phyloP scores from a whole-genome alignment of 2,888 invertebrate species.

The Drepanosiphum platanoidis region DNA sequence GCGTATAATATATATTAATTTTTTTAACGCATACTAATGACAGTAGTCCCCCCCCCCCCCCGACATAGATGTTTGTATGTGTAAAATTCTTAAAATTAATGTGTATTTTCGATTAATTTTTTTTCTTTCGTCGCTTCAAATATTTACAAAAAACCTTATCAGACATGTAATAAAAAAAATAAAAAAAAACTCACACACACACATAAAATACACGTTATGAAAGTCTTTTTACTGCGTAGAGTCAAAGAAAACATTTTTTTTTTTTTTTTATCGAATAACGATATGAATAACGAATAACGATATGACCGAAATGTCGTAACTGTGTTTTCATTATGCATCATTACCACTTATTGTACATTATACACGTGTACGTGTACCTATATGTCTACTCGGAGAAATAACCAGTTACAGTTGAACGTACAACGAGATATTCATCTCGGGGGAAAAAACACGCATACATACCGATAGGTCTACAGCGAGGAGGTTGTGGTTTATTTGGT shows the following conservation, averaged over 20 bases:
- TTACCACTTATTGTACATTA: background rate
- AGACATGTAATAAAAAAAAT: background rate
- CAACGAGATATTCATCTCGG: background rate
- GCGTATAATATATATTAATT: background rate
- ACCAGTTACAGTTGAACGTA: background rate
- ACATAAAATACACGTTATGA: no score
- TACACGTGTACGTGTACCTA: background rate
- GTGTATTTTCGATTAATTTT: background rate
- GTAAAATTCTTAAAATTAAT: background rate
- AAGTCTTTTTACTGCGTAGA: no score
- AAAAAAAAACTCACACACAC: background rate
- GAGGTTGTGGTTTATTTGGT: slow-evolving; percentile 27
- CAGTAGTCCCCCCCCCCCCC: no score
- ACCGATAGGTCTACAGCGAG: background rate
- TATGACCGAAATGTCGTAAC: background rate
- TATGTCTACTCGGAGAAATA: background rate
- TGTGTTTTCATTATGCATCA: background rate
- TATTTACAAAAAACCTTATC: slow-evolving; percentile 4
- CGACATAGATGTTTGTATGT: background rate
- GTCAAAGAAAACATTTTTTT: background rate
- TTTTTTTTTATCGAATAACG: background rate
- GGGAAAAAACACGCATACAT: background rate
- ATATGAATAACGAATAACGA: background rate
- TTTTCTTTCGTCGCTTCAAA: background rate
- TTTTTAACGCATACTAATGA: background rate